Percentiles rank a stretch among this genome's conserved stretches.
Evolutionary conservation across 2,797 vertebrate species (phyloP).

Genomic region (Helostoma temminkii): DNA sequence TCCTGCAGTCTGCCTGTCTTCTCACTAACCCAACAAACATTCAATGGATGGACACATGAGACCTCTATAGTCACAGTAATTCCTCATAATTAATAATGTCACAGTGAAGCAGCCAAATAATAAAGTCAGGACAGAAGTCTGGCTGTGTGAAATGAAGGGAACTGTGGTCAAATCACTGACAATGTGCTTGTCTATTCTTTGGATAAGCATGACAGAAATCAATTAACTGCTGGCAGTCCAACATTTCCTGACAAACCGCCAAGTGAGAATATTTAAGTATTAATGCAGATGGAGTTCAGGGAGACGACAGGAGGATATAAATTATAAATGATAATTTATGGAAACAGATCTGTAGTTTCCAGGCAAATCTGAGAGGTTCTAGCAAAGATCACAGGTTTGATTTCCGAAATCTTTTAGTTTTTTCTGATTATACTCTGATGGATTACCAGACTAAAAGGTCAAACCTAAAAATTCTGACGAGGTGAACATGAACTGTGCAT

Average conservation of each 20-base stretch:
- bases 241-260: no score
- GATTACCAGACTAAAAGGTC: neutral
- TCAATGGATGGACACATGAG: no score
- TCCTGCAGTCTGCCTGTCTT: no score
- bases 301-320: neutral
- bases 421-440: neutral
- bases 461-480: neutral
- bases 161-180: neutral
- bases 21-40: no score
- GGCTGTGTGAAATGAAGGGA: neutral
- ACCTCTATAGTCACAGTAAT: no score
- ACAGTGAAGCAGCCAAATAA: neutral
- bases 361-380: neutral
- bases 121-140: neutral
- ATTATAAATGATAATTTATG: neutral
- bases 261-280: no score
- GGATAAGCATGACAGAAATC: constrained; percentile 7
- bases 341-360: neutral
- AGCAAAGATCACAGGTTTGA: neutral
- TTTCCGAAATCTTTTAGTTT: neutral
- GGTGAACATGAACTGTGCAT: neutral
- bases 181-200: constrained; percentile 4
- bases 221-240: no score
- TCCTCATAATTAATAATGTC: neutral
- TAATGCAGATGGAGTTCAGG: constrained; percentile 4